These are phyloP conservation scores for Oreonectes daqikongensis DNA, from an alignment of 2,797 vertebrate species.

Conservation along the genomic window DNA sequence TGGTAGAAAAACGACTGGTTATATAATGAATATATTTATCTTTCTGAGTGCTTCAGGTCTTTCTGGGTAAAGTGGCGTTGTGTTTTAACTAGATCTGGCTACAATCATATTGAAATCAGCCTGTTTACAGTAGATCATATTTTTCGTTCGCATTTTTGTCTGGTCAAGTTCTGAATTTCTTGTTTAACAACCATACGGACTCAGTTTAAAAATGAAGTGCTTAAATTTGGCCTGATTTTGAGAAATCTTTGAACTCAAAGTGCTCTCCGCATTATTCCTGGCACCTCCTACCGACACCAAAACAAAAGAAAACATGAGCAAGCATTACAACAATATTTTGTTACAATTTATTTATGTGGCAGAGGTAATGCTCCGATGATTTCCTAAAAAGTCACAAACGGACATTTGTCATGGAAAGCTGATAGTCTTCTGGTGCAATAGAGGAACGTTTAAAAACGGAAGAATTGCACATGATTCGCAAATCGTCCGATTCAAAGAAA, in stretches of 20 bases:
- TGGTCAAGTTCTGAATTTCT: neutral
- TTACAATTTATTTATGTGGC: slow-evolving; percentile 17
- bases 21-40: slow-evolving; percentile 10
- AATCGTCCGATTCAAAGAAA: slow-evolving; percentile 63
- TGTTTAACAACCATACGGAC: neutral
- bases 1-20: slow-evolving; percentile 32
- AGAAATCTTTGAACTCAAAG: neutral
- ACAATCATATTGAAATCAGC: neutral
- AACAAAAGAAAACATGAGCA: slow-evolving; percentile 31
- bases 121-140: neutral
- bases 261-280: neutral
- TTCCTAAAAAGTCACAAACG: slow-evolving; percentile 22
- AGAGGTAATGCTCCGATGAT: slow-evolving; percentile 14
- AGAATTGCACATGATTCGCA: slow-evolving; percentile 44
- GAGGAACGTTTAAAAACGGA: slow-evolving; percentile 44
- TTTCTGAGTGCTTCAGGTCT: slow-evolving; percentile 19
- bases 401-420: slow-evolving; percentile 29
- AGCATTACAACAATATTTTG: slow-evolving; percentile 19
- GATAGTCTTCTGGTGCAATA: slow-evolving; percentile 45
- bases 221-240: neutral
- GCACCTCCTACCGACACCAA: neutral
- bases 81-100: neutral
- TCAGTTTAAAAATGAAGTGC: neutral
- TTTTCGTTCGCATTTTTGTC: no score
- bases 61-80: slow-evolving; percentile 1